Evolutionary conservation across 2,113 vertebrate genomes (phyloP), one percentile per base, ranked within the genome.

Genomic region (Gasterosteus aculeatus): DNA sequence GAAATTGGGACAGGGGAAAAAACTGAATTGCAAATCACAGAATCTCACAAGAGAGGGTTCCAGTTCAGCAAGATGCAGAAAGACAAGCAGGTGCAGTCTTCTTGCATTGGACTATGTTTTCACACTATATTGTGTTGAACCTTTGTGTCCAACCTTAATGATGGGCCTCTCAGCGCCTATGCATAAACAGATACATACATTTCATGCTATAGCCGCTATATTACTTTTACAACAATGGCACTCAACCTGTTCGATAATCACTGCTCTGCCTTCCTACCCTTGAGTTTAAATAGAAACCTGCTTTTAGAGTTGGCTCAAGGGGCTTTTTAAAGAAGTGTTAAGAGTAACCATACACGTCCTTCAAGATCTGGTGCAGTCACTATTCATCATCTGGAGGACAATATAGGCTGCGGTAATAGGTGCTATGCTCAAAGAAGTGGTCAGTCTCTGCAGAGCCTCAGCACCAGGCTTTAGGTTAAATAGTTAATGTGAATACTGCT

Each of bases 111-210:
- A 67, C 60, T 61, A 69, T 77, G 33, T 75, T 18, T 69, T 15
- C 49, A 41, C 68, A 64, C 63, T 66, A 68, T 57, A 82, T 90
- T 90, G 70, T 83, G 72, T 65, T 65, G 57, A 72, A 90, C 72
- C 80, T 85, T 88, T 91, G 87, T 92, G 82, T 89, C 90, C 79
- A 82, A 65, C 80, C 78, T 75, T 66, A 78, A 84, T 84, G 83
- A 66, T 53, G 83, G 84, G 81, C 87, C 85, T 63, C 77, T 78
- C 51, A 68, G 80, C 67, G 31, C 63, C 42, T 54, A 31, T 22
- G 61, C 8, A 31, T 81, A 64, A 77, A 91, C 79, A 84, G 9
- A 82, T 70, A 80, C 35, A 68, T 66, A 61, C 71, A 46, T 75
- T 62, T 69, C 54, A 82, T 22, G 29, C 56, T 67, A n/a, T n/a